Percentiles rank a stretch among this genome's conserved stretches.
phyloP scores from a whole-genome alignment of 2,113 vertebrate genomes.

The Galbula dea region DNA sequence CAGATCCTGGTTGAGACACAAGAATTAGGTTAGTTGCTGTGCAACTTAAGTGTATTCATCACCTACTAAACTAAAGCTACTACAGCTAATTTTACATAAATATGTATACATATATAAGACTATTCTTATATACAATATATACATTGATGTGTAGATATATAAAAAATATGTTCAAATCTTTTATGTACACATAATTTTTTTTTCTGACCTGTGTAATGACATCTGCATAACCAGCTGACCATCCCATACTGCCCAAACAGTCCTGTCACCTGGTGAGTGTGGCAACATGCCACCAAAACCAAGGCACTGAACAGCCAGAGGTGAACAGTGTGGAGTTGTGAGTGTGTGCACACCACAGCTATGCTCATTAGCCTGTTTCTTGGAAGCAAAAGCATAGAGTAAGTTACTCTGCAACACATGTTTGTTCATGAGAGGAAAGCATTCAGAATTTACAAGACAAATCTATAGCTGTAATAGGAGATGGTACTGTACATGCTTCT shows the following conservation, averaged over 20 bases:
- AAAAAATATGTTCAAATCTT: neutral
- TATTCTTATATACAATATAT: neutral
- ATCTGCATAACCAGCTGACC: neutral
- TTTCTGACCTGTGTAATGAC: neutral
- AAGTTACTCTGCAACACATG: neutral
- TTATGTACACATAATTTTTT: neutral
- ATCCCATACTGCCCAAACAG: no score
- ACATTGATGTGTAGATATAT: neutral
- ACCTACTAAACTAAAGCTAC: neutral
- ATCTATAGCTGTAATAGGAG: neutral
- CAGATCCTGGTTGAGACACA: no score
- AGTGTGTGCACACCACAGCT: neutral
- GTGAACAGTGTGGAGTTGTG: fast-evolving
- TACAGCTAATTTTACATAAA: neutral
- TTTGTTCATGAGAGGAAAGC: neutral
- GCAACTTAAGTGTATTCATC: neutral
- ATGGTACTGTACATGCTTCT: neutral
- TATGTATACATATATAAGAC: neutral
- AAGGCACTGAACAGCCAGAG: neutral
- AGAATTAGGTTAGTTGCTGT: neutral
- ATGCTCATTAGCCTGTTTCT: neutral
- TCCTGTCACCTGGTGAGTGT: neutral
- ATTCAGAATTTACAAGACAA: neutral
- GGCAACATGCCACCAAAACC: neutral
- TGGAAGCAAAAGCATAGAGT: neutral